A percentile compares a stretch with the other conserved stretches of the same genome.
phyloP scores from a whole-genome alignment of 1,140 invertebrate species.

The Heterodera carotae region DNA sequence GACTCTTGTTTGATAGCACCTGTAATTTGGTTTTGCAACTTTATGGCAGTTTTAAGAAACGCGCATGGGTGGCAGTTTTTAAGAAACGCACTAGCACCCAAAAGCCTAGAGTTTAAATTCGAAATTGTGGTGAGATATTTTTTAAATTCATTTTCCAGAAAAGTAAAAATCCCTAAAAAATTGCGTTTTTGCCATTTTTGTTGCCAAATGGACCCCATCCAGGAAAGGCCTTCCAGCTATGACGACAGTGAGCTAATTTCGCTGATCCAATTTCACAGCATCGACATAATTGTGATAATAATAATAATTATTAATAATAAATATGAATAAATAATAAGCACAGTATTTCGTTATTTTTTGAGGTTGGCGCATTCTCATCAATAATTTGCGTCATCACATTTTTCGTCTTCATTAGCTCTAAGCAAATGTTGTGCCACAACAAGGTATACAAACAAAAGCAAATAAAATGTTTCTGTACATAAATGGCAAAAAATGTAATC shows the following conservation, averaged over 20 bases:
- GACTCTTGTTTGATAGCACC: no score
- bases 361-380: constrained; percentile 18
- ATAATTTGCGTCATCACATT: constrained; percentile 30
- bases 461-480: no score
- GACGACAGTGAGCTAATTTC: constrained; percentile 22
- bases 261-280: constrained; percentile 26
- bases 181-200: background rate
- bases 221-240: background rate
- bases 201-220: background rate
- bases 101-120: no score
- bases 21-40: no score
- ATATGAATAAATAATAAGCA: background rate
- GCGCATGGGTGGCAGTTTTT: no score
- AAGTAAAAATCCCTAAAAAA: no score
- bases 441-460: constrained; percentile 39
- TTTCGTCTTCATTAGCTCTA: constrained; percentile 42
- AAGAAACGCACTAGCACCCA: no score
- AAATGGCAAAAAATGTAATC: no score
- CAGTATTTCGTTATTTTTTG: no score
- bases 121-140: background rate
- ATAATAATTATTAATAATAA: background rate
- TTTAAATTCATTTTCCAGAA: background rate
- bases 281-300: constrained; percentile 14
- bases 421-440: constrained; percentile 42
- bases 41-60: no score